A percentile compares a stretch with the other conserved stretches of the same genome.
Conservation (phyloP, 2,113 vertebrate genomes). For the Lepus europaeus region DNA sequence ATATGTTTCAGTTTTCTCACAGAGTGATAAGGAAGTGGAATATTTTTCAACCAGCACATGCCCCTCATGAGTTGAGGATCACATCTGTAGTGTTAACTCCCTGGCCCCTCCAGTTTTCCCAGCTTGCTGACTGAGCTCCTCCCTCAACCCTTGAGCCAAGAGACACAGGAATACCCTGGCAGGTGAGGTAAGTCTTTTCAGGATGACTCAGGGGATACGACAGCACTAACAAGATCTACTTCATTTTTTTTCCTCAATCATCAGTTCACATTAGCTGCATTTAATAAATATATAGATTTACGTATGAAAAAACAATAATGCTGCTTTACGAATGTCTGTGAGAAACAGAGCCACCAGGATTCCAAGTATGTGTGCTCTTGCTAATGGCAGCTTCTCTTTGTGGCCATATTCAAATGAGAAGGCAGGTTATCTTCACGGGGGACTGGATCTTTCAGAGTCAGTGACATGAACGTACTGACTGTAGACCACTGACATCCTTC, state of each 20-base stretch:
- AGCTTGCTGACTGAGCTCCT: neutral
- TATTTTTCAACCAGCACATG: neutral
- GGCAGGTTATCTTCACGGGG: neutral
- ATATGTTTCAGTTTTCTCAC: neutral
- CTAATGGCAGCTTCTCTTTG: neutral
- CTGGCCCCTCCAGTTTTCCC: neutral
- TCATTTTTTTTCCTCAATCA: neutral
- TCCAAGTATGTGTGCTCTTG: neutral
- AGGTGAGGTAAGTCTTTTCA: neutral
- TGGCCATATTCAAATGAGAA: neutral
- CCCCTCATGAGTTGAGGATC: neutral
- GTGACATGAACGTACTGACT: neutral
- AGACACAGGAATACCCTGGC: neutral
- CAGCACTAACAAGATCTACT: neutral
- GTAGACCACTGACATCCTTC: neutral
- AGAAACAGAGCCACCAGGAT: slow-evolving; percentile 20
- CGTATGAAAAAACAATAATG: neutral
- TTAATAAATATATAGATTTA: neutral
- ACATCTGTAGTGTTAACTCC: neutral
- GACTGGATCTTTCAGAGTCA: neutral
- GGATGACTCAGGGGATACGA: neutral
- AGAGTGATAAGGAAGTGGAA: neutral
- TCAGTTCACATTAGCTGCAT: neutral
- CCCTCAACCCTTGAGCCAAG: neutral
- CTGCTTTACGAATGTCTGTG: neutral